Evolutionary conservation across 1,140 invertebrate species (phyloP), one percentile per base, ranked within the genome.

Genomic region (Meloidogyne exigua): DNA sequence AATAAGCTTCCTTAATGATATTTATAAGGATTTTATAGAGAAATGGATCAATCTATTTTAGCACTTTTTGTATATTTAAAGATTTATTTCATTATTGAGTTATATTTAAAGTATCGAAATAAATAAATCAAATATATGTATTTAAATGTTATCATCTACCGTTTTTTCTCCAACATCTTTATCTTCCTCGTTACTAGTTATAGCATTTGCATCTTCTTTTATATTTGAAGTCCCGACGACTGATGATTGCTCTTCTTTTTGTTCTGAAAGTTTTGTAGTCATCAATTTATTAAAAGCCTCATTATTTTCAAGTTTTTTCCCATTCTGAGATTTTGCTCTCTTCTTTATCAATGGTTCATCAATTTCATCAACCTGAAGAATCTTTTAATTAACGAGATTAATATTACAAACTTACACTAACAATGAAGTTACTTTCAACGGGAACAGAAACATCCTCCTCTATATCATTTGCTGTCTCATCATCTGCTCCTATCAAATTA

Each of bases 401-500:
- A 28, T 44, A 15, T 23, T 11, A 15, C 18, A 49, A 13, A 44
- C 69, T 23, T 71, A 73, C 72, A 21, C 72, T 73, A 23, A 73
- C 72, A 32, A 73, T 73, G 39, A 73, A 73, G 10, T 73, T 73
- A 32, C 72, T n/a, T 36, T 73, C 72, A 32, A 73, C 72, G 1
- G 39, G 72, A 18, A 73, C 39, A 4, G 42, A 36, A 26, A 65
- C 25, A 32, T 73, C 57, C 12, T 57, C 57, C 36, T 73, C 72
- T 7, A 26, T 21, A 57, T 32, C 72, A 11, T 32, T 65, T 36
- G 36, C n/a, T 32, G 66, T 9, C 7, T 66, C 49, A n/a, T 57
- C 72, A 13, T 73, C 72, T 23, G n/a, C 72, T 13, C 72, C 72
- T 73, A 39, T 39, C 9, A 39, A 15, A n/a, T n/a, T 15, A 49